Evolutionary conservation across 2,888 invertebrate genomes (phyloP).

Genomic region (Palloptera scutellata): DNA sequence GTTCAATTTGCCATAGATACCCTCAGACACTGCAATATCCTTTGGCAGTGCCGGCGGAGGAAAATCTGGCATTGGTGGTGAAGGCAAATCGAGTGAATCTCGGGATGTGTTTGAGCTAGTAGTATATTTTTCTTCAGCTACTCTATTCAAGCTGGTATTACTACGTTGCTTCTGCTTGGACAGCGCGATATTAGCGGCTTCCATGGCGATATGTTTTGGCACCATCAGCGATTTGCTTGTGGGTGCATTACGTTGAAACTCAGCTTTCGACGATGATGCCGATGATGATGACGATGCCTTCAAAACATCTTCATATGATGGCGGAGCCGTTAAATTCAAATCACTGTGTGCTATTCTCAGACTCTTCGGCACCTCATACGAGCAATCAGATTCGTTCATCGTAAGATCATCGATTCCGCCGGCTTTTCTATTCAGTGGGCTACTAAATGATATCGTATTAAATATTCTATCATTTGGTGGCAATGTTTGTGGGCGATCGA

Average conservation of each 20-base stretch:
- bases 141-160: constrained; percentile 33
- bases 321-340: constrained; percentile 45
- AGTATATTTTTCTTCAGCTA: constrained; percentile 28
- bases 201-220: constrained; percentile 45
- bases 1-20: constrained; percentile 50
- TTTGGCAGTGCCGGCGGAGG: constrained; percentile 58
- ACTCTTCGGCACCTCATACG: constrained; percentile 60
- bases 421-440: constrained; percentile 57
- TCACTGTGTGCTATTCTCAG: constrained; percentile 42
- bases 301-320: constrained; percentile 59
- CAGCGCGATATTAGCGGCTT: constrained; percentile 41
- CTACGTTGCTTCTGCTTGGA: constrained; percentile 39
- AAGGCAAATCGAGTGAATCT: constrained; percentile 44
- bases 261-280: not conserved
- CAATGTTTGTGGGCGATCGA: constrained; percentile 60
- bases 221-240: constrained; percentile 40
- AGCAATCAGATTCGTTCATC: constrained; percentile 41
- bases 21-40: constrained; percentile 39
- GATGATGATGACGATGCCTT: constrained; percentile 6
- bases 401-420: constrained; percentile 51
- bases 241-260: constrained; percentile 37
- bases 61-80: constrained; percentile 58
- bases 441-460: constrained; percentile 60
- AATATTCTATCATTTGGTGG: constrained; percentile 61
- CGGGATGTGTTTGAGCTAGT: constrained; percentile 40